These are phyloP conservation scores for Stictonetta naevosa DNA, from an alignment of 2,113 vertebrate genomes.

Conservation along the genomic window DNA sequence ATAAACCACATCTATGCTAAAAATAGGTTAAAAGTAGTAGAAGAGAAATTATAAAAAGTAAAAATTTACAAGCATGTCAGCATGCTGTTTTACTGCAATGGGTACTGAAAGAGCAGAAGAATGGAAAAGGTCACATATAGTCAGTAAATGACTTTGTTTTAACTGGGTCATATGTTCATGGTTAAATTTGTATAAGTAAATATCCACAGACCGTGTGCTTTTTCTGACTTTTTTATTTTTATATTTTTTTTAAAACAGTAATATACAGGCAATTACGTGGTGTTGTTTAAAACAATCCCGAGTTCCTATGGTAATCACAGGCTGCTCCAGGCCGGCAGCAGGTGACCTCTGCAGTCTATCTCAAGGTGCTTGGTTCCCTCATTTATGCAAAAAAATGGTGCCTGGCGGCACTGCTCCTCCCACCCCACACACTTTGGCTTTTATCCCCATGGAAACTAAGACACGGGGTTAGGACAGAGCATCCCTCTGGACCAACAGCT, in stretches of 20 bases:
- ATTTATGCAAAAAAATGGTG: not conserved
- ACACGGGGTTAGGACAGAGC: not conserved
- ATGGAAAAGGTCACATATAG: not conserved
- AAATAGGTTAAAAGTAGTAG: conserved; percentile 15
- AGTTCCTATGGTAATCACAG: not conserved
- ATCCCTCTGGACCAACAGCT: not conserved
- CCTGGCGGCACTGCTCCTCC: not conserved
- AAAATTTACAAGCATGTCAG: not conserved
- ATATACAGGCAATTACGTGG: not conserved
- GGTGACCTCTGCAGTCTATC: not conserved
- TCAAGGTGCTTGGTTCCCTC: not conserved
- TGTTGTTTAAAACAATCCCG: not conserved
- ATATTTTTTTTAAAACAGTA: not conserved
- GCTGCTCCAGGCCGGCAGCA: not conserved
- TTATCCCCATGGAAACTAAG: not conserved
- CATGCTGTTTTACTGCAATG: not conserved
- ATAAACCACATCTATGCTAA: conserved; percentile 12
- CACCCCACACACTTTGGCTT: not conserved
- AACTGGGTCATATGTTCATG: not conserved
- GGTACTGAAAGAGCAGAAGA: not conserved
- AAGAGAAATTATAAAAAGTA: not conserved
- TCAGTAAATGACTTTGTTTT: not conserved
- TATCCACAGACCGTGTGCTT: not conserved
- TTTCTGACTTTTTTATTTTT: not conserved
- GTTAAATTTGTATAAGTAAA: not conserved